phyloP scores from a whole-genome alignment of 2,113 vertebrate species.

The Tragelaphus scriptus region DNA sequence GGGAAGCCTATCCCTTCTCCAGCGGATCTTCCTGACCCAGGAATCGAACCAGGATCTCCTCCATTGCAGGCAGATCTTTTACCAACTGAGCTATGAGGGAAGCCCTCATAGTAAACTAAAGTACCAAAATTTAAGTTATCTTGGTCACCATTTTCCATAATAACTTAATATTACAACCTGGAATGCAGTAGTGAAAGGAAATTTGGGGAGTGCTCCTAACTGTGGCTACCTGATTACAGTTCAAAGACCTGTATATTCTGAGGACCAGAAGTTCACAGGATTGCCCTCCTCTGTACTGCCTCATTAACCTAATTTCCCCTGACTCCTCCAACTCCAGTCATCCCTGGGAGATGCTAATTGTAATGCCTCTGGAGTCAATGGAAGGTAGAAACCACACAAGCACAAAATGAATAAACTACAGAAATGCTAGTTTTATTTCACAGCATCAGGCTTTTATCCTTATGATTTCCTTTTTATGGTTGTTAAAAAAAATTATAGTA shows the following conservation, averaged over 20 bases:
- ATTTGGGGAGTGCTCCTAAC: neutral
- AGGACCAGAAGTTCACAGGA: neutral
- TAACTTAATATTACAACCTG: neutral
- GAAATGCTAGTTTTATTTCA: constrained; percentile 26
- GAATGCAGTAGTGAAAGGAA: neutral
- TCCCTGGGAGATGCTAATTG: constrained; percentile 29
- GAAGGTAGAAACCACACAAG: constrained; percentile 35
- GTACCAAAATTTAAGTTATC: neutral
- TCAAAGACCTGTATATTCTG: neutral
- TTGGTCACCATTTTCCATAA: neutral
- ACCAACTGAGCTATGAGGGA: neutral
- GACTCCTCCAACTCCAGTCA: neutral
- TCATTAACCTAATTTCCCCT: constrained; percentile 23
- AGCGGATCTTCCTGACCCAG: neutral
- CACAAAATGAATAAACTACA: constrained; percentile 9
- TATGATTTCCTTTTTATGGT: neutral
- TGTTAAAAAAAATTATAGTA: neutral
- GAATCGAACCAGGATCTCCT: neutral
- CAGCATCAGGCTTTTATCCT: neutral
- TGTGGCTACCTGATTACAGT: neutral
- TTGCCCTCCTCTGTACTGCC: constrained; percentile 6
- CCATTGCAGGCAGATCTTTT: neutral
- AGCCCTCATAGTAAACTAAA: neutral
- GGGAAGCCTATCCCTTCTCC: neutral
- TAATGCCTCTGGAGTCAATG: constrained; percentile 9